phyloP scores from a whole-genome alignment of 1,140 invertebrate genomes.

The Whitmania pigra region DNA sequence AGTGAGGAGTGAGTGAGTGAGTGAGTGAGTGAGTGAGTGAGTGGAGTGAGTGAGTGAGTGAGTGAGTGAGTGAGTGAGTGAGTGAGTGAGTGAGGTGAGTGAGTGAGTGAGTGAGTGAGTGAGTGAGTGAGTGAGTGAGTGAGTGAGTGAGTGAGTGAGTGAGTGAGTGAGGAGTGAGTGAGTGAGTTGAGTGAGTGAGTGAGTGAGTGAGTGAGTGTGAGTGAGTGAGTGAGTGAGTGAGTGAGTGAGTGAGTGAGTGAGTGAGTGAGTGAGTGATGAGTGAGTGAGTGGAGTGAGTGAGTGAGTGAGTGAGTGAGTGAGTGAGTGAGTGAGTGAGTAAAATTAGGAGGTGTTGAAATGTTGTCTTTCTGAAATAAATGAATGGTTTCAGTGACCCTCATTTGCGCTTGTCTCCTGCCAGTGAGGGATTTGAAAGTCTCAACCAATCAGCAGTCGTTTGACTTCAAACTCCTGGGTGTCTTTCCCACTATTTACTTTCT shows the following conservation, averaged over 20 bases:
- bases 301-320: constrained; percentile 19
- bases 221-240: constrained; percentile 20
- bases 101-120: constrained; percentile 20
- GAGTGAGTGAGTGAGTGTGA: too few relatives aligned
- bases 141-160: constrained; percentile 10
- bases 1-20: constrained; percentile 17
- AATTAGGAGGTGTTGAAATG: too few relatives aligned
- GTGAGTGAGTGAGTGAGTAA: constrained; percentile 8
- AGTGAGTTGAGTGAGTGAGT: too few relatives aligned
- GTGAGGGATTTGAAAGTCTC: too few relatives aligned
- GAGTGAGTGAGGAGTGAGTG: constrained; percentile 11
- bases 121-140: neutral
- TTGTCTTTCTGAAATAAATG: too few relatives aligned
- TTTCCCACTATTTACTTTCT: too few relatives aligned
- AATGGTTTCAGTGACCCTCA: too few relatives aligned
- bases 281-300: too few relatives aligned
- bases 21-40: constrained; percentile 20
- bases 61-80: neutral
- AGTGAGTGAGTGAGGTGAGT: constrained; percentile 12
- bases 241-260: constrained; percentile 20
- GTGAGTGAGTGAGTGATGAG: constrained; percentile 20
- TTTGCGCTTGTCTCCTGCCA: too few relatives aligned
- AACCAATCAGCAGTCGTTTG: too few relatives aligned
- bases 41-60: constrained; percentile 21
- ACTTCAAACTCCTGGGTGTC: too few relatives aligned